These are phyloP conservation scores for Dryococelus australis DNA, from an alignment of 2,888 invertebrate species.

Conservation along the genomic window DNA sequence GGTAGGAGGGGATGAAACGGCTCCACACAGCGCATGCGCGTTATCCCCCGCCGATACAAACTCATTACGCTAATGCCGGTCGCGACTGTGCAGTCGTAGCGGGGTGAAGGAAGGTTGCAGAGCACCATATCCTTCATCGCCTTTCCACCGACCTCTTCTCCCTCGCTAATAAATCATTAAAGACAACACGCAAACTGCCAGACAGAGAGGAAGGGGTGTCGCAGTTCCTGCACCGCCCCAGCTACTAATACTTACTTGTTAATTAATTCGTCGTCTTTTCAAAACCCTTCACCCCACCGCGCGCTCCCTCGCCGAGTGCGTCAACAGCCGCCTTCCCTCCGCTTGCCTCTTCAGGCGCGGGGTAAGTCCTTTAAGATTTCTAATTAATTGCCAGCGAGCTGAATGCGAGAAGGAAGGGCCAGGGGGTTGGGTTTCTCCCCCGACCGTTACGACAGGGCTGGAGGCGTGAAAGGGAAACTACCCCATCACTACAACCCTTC, in stretches of 20 bases:
- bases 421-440: neutral
- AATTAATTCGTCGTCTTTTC: conserved; percentile 31
- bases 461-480: too few species aligned
- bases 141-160: neutral
- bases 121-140: neutral
- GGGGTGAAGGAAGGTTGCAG: neutral
- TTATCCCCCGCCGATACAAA: neutral
- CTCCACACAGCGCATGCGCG: too few species aligned
- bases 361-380: conserved; percentile 19
- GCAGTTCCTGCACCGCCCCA: neutral
- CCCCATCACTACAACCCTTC: too few species aligned
- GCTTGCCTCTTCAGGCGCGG: neutral
- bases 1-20: too few species aligned
- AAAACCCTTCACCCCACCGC: neutral
- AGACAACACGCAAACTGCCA: conserved; percentile 21
- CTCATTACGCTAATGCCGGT: conserved; percentile 7
- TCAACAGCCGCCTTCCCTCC: neutral
- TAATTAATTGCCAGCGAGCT: conserved; percentile 23
- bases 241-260: conserved; percentile 29
- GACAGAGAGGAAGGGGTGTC: neutral
- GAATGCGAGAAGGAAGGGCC: neutral
- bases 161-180: conserved; percentile 22
- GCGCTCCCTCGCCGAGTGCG: neutral
- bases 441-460: too few species aligned
- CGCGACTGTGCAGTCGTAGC: neutral